Percentiles rank a stretch among this genome's conserved stretches.
Conservation (phyloP, 2,113 vertebrate species). For the Tragelaphus buxtoni region DNA sequence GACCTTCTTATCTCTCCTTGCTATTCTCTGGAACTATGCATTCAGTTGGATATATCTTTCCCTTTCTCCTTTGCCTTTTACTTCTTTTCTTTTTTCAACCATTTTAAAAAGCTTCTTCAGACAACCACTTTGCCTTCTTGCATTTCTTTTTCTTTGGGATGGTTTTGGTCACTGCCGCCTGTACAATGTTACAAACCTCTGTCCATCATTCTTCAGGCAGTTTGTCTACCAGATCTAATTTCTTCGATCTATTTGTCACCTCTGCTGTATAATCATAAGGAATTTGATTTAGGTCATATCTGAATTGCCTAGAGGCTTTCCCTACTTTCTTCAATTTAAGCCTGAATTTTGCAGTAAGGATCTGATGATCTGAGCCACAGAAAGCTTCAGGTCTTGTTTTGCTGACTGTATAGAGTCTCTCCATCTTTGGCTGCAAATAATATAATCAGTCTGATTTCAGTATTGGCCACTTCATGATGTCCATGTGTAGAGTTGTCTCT, state of each 20-base stretch:
- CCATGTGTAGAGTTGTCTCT: neutral
- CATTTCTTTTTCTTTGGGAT: neutral
- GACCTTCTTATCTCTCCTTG: neutral
- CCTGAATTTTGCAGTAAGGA: neutral
- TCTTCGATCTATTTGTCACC: neutral
- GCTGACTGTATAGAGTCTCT: neutral
- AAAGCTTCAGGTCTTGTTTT: neutral
- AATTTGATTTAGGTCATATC: neutral
- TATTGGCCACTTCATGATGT: rapidly evolving
- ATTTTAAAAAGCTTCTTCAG: neutral
- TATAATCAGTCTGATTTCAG: neutral
- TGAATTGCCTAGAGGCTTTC: neutral
- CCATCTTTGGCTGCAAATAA: neutral
- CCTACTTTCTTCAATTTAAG: neutral
- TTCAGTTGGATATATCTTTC: neutral
- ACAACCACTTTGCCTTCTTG: neutral
- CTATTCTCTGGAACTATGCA: neutral
- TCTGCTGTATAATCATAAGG: neutral
- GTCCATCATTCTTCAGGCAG: neutral
- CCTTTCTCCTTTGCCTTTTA: neutral
- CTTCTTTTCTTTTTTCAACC: neutral
- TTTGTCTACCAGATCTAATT: neutral
- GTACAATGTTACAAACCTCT: neutral
- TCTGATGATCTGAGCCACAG: neutral
- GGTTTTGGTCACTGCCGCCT: neutral